Evolutionary conservation across 2,797 vertebrate species (phyloP).

Genomic region (Cryptoprocta ferox): DNA sequence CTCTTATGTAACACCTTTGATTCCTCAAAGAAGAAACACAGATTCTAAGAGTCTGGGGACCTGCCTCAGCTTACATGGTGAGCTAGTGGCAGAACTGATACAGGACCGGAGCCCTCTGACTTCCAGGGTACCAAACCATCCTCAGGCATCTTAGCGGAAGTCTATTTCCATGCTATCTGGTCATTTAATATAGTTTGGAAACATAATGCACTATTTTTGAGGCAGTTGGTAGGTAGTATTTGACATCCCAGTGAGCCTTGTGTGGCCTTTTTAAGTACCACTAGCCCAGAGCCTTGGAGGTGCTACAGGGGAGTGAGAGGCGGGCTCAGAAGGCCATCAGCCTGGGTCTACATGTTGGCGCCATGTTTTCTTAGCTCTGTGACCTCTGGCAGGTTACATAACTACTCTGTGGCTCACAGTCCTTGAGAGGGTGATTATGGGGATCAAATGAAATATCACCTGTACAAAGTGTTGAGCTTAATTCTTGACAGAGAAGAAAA

Average conservation of each 20-base stretch:
- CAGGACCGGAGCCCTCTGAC: neutral
- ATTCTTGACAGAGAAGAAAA: neutral
- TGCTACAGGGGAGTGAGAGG: no score
- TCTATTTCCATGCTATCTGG: neutral
- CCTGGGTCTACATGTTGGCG: accelerated
- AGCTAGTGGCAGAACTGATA: neutral
- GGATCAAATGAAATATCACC: neutral
- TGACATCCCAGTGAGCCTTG: neutral
- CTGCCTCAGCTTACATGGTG: neutral
- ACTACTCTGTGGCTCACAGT: neutral
- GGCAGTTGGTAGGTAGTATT: neutral
- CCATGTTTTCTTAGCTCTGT: neutral
- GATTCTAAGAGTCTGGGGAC: neutral
- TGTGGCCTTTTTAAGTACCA: neutral
- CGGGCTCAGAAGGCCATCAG: neutral
- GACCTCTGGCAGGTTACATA: neutral
- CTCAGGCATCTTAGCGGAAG: neutral
- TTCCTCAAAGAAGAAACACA: neutral
- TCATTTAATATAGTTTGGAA: neutral
- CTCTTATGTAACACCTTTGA: neutral
- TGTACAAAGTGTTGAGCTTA: neutral
- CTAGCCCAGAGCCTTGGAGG: neutral
- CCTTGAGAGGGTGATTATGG: neutral
- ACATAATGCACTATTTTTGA: neutral
- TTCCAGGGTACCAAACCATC: neutral